A percentile compares a stretch with the other conserved stretches of the same genome.
These are phyloP conservation scores for Chaetorhynchus papuensis DNA, from an alignment of 2,113 vertebrate genomes.

Conservation along the genomic window DNA sequence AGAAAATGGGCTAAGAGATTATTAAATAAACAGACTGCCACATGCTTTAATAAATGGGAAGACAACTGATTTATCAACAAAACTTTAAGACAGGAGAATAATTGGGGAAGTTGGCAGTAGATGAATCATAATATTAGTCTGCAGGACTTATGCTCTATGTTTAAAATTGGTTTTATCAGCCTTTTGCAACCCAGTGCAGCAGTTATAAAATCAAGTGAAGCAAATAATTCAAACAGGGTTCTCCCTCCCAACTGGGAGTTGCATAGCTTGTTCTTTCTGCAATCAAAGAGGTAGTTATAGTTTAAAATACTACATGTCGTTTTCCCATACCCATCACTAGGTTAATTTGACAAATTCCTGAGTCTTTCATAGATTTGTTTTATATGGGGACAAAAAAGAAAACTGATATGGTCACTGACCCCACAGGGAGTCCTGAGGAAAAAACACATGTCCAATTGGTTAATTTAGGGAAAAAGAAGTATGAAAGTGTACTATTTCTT, in stretches of 20 bases:
- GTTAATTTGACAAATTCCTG: background rate
- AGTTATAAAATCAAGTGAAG: background rate
- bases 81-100: background rate
- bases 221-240: background rate
- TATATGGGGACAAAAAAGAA: background rate
- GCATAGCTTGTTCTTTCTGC: background rate
- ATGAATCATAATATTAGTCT: background rate
- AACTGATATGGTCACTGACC: background rate
- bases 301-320: background rate
- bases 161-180: slow-evolving; percentile 12
- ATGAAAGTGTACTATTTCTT: background rate
- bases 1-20: slow-evolving; percentile 30
- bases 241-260: background rate
- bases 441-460: background rate
- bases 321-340: background rate
- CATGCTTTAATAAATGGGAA: background rate
- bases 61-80: slow-evolving; percentile 36
- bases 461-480: background rate
- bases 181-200: background rate
- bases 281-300: background rate
- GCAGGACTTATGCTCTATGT: background rate
- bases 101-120: background rate
- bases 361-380: background rate
- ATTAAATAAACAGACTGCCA: slow-evolving; percentile 21
- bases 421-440: background rate